phyloP scores from a whole-genome alignment of 2,888 invertebrate genomes.

The Heteropelma amictum region DNA sequence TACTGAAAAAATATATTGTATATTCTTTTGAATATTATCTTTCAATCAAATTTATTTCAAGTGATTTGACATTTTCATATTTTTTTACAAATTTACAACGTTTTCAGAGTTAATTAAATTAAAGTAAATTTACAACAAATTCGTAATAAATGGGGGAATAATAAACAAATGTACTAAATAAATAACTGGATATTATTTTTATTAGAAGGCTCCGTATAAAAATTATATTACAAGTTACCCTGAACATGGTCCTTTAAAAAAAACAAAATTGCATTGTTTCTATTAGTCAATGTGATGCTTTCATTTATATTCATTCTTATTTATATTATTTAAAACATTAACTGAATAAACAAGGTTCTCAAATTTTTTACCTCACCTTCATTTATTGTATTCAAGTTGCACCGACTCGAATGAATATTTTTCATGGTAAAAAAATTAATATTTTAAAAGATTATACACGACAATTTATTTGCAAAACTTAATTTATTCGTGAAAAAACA shows the following conservation, averaged over 20 bases:
- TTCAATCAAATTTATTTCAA: conserved; percentile 15
- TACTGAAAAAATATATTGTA: conserved; percentile 14
- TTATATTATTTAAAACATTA: not conserved
- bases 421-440: conserved; percentile 8
- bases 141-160: too few relatives aligned
- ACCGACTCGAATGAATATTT: conserved; percentile 2
- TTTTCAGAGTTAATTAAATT: too few relatives aligned
- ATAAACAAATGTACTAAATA: not conserved
- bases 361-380: conserved; percentile 4
- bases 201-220: not conserved
- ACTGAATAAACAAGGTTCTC: conserved; percentile 8
- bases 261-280: not conserved
- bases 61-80: conserved; percentile 18
- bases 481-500: not conserved
- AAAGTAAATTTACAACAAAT: not conserved
- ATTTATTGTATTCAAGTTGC: conserved; percentile 2
- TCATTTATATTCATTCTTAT: not conserved
- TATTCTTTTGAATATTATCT: conserved; percentile 9
- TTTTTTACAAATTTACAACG: conserved; percentile 19
- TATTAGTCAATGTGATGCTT: not conserved
- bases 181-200: not conserved
- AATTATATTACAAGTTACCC: not conserved
- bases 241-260: conserved; percentile 2
- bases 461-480: conserved; percentile 12
- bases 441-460: too few relatives aligned